phyloP scores from a whole-genome alignment of 2,113 vertebrate genomes.

The Pantherophis guttatus region DNA sequence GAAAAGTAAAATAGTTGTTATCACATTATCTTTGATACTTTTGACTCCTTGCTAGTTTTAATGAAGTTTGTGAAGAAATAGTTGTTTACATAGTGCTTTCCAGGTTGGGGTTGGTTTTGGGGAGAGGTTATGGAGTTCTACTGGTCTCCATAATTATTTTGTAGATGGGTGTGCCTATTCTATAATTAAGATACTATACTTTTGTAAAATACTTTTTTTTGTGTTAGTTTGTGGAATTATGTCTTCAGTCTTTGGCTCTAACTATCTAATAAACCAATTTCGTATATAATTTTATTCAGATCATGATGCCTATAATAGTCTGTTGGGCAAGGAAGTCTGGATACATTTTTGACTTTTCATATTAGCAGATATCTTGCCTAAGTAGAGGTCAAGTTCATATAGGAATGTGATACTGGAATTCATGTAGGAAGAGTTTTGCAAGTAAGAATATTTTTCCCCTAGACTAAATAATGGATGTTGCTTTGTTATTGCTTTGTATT shows the following conservation, averaged over 20 bases:
- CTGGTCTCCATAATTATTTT: background rate
- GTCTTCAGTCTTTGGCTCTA: background rate
- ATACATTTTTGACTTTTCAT: background rate
- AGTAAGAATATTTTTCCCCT: background rate
- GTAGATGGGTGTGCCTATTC: background rate
- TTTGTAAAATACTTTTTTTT: background rate
- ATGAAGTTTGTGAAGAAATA: background rate
- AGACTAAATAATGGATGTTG: background rate
- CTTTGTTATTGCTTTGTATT: background rate
- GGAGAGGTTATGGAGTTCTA: background rate
- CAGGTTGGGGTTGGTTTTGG: background rate
- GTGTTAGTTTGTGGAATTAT: background rate
- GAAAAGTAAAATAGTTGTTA: background rate
- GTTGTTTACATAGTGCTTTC: background rate
- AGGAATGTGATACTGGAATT: background rate
- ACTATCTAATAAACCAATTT: background rate
- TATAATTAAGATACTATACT: background rate
- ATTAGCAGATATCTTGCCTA: background rate
- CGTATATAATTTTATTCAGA: background rate
- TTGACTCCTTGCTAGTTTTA: background rate
- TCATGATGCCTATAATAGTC: background rate
- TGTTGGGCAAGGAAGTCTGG: background rate
- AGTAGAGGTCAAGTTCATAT: background rate
- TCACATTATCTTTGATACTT: background rate
- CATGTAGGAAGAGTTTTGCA: background rate